Evolutionary conservation across 2,113 vertebrate species (phyloP).

Genomic region (Dasypus novemcinctus): DNA sequence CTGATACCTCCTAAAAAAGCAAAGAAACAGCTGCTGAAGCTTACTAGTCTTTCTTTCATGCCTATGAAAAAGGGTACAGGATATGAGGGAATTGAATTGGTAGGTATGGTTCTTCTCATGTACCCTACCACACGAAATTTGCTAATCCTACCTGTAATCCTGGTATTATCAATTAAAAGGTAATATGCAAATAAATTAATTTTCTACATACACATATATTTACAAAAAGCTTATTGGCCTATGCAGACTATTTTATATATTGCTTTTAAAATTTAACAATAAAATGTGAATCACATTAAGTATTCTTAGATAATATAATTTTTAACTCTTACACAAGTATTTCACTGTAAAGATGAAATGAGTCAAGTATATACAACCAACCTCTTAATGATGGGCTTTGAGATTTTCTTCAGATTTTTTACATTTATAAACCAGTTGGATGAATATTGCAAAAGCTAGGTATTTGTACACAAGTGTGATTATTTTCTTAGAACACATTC

Average conservation of each 20-base stretch:
- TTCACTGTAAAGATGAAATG: rapidly evolving
- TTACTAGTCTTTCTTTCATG: neutral
- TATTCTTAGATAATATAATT: neutral
- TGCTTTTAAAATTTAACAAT: neutral
- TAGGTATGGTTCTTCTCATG: rapidly evolving
- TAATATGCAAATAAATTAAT: neutral
- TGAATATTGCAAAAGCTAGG: neutral
- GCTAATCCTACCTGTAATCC: neutral
- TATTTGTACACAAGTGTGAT: neutral
- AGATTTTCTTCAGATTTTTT: neutral
- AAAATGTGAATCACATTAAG: neutral
- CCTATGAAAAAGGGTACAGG: neutral
- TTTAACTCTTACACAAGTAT: neutral
- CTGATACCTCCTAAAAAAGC: no score
- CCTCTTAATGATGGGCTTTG: neutral
- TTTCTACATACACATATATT: neutral
- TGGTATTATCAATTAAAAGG: no score
- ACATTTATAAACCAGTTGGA: neutral
- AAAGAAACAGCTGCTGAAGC: neutral
- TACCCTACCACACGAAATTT: neutral
- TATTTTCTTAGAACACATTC: neutral
- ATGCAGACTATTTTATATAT: rapidly evolving
- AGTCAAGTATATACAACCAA: neutral
- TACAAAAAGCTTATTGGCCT: rapidly evolving
- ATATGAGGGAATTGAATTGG: no score